Conservation (phyloP, 2,888 invertebrate genomes). For the Tanaodytes sp. region DNA sequence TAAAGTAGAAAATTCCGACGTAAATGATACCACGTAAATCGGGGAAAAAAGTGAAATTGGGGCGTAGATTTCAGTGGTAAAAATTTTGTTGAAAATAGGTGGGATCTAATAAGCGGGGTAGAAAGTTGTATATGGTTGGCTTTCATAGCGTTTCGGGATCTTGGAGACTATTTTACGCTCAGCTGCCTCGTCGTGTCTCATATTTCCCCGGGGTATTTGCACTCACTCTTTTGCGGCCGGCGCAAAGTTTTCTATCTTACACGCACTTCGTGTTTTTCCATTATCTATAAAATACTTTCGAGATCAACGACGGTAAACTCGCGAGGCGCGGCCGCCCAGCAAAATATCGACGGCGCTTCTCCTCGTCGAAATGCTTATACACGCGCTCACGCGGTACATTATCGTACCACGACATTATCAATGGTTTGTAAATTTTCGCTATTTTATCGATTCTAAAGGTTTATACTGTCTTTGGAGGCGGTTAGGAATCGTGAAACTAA, state of each 20-base stretch:
- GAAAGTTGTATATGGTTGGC: constrained; percentile 50
- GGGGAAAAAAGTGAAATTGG: constrained; percentile 40
- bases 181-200: constrained; percentile 69
- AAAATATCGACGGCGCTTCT: constrained; percentile 36
- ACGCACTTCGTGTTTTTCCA: constrained; percentile 38
- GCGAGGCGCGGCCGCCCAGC: constrained; percentile 22
- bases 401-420: constrained; percentile 3
- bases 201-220: constrained; percentile 64
- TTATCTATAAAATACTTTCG: constrained; percentile 43
- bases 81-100: constrained; percentile 46
- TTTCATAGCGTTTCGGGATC: constrained; percentile 53
- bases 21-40: constrained; percentile 26
- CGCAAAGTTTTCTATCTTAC: constrained; percentile 44
- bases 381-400: constrained; percentile 8
- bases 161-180: constrained; percentile 70
- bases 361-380: constrained; percentile 20
- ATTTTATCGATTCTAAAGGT: too few relatives aligned
- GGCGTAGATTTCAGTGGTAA: constrained; percentile 35
- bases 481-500: too few relatives aligned
- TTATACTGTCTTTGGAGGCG: too few relatives aligned
- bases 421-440: too few relatives aligned
- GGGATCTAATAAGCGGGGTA: constrained; percentile 49
- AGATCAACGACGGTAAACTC: constrained; percentile 33
- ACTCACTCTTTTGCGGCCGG: constrained; percentile 52
- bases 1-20: constrained; percentile 23